Base-by-base conservation (phyloP, 2,113 vertebrate species). In the Dasyornis broadbenti region DNA sequence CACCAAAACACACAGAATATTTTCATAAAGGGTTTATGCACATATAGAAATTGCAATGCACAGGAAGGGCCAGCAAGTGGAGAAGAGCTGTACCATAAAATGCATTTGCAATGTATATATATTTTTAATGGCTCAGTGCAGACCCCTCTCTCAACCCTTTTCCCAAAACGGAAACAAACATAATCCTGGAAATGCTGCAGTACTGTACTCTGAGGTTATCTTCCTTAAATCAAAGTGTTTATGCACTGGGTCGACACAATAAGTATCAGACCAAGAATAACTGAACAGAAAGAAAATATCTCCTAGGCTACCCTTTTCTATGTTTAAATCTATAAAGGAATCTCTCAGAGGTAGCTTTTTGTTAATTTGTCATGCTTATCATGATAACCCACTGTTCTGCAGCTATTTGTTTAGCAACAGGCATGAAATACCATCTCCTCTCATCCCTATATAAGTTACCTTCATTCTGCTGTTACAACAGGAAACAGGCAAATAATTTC, bases 331-430 rank as follows among this genome's bases (percentile, higher is more conserved):
- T 82, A 94, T 91, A 91, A 82, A 94, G 81, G 91, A 91, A 95
- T 92, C 81, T 84, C 73, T 89, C 49, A 81, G 70, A 84, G 78
- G 69, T 73, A 91, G 92, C 57, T 94, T 95, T 96, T 89, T 95
- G 91, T 91, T 84, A 82, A 70, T 53, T 81, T 87, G 49, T 85
- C 90, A 84, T 75, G 77, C 84, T 95, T 94, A 94, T 92, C 87
- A 37, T 72, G 89, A 85, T 39, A 5, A 84, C 70, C 66, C 84
- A 92, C 84, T 95, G 87, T 69, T 95, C 89, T 66, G 87, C 82
- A 80, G 87, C 89, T 92, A 87, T 94, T 95, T 89, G 84, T 95
- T 95, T 87, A 90, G 90, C 93, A 96, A 91, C 52, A 89, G 84
- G 85, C 91, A 85, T 93, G 94, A 96, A 96, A 92, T 89, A 93